phyloP scores from a whole-genome alignment of 2,113 vertebrate genomes.

The Corvus cornix region DNA sequence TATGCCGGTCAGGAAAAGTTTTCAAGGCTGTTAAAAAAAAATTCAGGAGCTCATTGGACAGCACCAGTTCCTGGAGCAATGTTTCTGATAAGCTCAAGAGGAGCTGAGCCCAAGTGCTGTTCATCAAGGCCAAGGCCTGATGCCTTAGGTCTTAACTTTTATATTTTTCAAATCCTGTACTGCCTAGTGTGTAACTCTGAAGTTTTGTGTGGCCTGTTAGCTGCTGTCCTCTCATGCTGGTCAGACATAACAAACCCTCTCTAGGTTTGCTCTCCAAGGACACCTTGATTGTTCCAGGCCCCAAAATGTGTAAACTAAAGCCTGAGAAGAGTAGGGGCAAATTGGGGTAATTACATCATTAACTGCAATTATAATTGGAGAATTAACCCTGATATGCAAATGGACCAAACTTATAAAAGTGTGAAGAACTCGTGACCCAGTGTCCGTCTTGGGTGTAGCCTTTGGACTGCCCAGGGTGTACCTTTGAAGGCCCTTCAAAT shows the following conservation, averaged over 20 bases:
- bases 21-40: background rate
- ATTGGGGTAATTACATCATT: background rate
- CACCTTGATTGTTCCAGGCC: background rate
- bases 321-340: background rate
- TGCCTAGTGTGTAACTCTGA: background rate
- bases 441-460: background rate
- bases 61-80: background rate
- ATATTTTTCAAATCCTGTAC: background rate
- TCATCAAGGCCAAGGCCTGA: background rate
- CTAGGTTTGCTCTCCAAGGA: background rate
- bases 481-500: background rate
- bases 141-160: background rate
- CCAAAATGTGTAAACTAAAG: background rate
- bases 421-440: background rate
- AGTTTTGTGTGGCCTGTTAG: background rate
- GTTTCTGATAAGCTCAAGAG: background rate
- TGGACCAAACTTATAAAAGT: background rate
- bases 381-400: background rate
- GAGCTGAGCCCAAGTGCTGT: background rate
- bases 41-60: background rate
- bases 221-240: background rate
- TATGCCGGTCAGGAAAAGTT: background rate
- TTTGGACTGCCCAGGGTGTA: background rate
- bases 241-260: background rate
- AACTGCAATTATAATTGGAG: background rate